These are phyloP conservation scores for Medauroidea extradentata DNA, from an alignment of 1,140 invertebrate species.

Conservation along the genomic window DNA sequence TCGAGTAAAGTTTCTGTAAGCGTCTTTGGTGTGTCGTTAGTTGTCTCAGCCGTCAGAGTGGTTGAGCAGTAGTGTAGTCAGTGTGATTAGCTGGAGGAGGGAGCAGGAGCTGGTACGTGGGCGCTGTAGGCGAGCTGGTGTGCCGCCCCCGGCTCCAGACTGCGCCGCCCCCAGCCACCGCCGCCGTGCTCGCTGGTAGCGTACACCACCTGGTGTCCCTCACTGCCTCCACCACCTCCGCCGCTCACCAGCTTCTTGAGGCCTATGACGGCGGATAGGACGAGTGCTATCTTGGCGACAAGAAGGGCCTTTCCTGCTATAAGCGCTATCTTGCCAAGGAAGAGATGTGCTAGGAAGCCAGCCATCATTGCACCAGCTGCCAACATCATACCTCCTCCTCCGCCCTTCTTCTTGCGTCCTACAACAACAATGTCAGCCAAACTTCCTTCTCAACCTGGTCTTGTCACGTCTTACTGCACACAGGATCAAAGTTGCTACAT, in stretches of 20 bases:
- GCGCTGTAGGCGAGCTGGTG: slow-evolving; percentile 26
- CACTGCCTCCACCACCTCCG: slow-evolving; percentile 40
- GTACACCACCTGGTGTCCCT: background rate
- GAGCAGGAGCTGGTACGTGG: slow-evolving; percentile 7
- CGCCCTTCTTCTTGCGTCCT: slow-evolving; percentile 42
- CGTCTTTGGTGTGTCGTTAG: too few species aligned
- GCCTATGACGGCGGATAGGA: slow-evolving; percentile 60
- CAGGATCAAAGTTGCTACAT: too few species aligned
- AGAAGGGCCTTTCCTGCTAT: slow-evolving; percentile 61
- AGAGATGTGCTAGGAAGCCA: slow-evolving; percentile 58
- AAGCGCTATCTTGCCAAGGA: slow-evolving; percentile 62
- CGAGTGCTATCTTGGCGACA: slow-evolving; percentile 60
- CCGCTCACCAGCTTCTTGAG: slow-evolving; percentile 54
- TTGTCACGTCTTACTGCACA: too few species aligned
- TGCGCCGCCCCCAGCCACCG: slow-evolving; percentile 35
- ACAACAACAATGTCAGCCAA: slow-evolving; percentile 13
- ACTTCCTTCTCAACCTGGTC: too few species aligned
- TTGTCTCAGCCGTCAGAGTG: too few species aligned
- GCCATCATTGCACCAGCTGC: slow-evolving; percentile 59
- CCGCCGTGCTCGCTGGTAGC: background rate
- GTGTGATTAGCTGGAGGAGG: background rate
- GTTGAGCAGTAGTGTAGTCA: background rate
- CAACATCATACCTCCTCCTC: slow-evolving; percentile 50
- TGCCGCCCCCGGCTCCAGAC: slow-evolving; percentile 36
- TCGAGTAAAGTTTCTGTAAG: too few species aligned